Conservation (phyloP, 2,113 vertebrate genomes). For the Ascaphus truei region DNA sequence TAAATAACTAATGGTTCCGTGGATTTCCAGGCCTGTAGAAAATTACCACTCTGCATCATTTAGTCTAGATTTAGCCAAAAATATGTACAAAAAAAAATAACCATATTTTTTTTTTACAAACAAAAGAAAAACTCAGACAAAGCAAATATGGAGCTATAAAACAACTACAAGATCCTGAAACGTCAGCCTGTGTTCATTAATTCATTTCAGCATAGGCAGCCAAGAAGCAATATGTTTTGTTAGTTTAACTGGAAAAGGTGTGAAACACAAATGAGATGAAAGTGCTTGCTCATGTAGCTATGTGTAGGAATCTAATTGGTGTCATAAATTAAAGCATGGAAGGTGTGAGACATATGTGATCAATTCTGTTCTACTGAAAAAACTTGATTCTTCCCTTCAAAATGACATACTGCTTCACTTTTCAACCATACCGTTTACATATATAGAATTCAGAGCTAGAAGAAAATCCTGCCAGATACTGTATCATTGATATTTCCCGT, state of each 20-base stretch:
- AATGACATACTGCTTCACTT: not conserved
- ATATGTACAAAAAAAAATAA: too few species aligned
- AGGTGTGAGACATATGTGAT: slow-evolving; percentile 31
- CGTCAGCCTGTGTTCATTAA: slow-evolving; percentile 2
- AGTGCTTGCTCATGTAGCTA: slow-evolving; percentile 26
- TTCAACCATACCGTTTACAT: not conserved
- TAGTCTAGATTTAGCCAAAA: too few species aligned
- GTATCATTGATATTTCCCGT: not conserved
- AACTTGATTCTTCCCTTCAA: not conserved
- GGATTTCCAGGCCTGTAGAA: too few species aligned
- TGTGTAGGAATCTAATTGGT: slow-evolving; percentile 37
- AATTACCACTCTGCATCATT: too few species aligned
- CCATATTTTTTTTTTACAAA: too few species aligned
- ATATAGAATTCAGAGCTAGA: not conserved
- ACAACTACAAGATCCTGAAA: not conserved
- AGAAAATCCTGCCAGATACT: not conserved
- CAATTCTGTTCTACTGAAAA: slow-evolving; percentile 5
- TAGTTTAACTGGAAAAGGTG: slow-evolving; percentile 34
- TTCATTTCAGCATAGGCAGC: not conserved
- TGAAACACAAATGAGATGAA: slow-evolving; percentile 32
- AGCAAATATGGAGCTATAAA: too few species aligned
- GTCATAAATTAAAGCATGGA: slow-evolving; percentile 26
- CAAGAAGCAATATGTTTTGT: slow-evolving; percentile 32
- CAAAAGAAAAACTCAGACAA: too few species aligned
- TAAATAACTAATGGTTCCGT: too few species aligned